Percentiles rank a stretch among this genome's conserved stretches.
phyloP scores from a whole-genome alignment of 2,113 vertebrate species.

The Todiramphus saurophagus region DNA sequence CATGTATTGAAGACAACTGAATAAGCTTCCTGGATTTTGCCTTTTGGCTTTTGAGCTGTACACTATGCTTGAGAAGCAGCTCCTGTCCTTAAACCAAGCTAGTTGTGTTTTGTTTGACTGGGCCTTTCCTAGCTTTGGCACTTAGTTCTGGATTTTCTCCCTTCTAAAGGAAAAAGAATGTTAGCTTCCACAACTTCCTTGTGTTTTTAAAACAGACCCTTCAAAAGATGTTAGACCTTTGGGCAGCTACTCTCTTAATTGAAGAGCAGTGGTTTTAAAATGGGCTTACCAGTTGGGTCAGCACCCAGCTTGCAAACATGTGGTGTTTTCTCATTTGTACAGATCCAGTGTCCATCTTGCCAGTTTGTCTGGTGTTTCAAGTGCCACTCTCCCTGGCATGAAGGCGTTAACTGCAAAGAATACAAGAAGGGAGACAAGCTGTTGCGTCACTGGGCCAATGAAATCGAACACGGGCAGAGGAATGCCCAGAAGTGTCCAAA shows the following conservation, averaged over 20 bases:
- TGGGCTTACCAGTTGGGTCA: not conserved
- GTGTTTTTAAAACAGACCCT: not conserved
- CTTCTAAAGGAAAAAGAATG: not conserved
- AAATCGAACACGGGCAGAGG: slow-evolving; percentile 95
- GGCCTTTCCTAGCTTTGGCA: not conserved
- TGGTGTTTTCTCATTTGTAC: slow-evolving; percentile 30
- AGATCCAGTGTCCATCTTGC: slow-evolving; percentile 94
- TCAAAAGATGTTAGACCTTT: not conserved
- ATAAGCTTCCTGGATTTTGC: not conserved
- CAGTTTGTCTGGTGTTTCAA: slow-evolving; percentile 99
- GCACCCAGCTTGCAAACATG: not conserved
- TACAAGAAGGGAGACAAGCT: slow-evolving; percentile 97
- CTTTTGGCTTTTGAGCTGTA: not conserved
- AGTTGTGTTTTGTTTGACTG: not conserved
- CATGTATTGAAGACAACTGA: not conserved
- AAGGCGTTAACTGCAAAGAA: slow-evolving; percentile 93
- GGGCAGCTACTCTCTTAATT: not conserved
- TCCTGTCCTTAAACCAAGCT: not conserved
- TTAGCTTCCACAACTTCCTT: not conserved
- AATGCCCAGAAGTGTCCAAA: slow-evolving; percentile 98
- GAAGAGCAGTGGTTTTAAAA: not conserved
- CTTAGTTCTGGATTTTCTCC: not conserved
- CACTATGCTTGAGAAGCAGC: not conserved
- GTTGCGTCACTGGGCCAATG: slow-evolving; percentile 93
- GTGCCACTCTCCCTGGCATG: slow-evolving; percentile 98